Evolutionary conservation across 1,140 invertebrate species (phyloP).

Genomic region (Dendroctonus ponderosae): DNA sequence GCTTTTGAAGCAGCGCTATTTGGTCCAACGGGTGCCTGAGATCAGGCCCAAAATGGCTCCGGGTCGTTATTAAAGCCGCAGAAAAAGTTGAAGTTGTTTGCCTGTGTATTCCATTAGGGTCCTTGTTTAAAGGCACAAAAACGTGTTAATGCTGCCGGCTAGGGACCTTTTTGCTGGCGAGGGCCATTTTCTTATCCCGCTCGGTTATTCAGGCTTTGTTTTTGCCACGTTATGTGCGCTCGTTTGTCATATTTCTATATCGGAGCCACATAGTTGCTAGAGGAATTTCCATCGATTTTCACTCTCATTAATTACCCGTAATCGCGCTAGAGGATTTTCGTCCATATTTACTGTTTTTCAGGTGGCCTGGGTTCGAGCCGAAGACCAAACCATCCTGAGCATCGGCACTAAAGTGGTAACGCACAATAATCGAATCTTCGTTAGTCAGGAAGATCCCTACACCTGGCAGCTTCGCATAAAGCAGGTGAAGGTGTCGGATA

Average conservation of each 20-base stretch:
- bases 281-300: no score
- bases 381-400: slow-evolving; percentile 61
- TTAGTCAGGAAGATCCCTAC: slow-evolving; percentile 55
- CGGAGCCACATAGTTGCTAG: background rate
- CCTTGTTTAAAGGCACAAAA: slow-evolving; percentile 14
- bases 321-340: no score
- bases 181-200: slow-evolving; percentile 9
- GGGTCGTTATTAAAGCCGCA: slow-evolving; percentile 13
- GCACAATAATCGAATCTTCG: slow-evolving; percentile 57
- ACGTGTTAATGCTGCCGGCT: slow-evolving; percentile 14
- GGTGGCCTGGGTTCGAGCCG: slow-evolving; percentile 59
- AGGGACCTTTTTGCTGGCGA: slow-evolving; percentile 12
- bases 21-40: background rate
- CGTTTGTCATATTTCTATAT: slow-evolving; percentile 5
- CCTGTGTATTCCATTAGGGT: slow-evolving; percentile 19
- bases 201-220: background rate
- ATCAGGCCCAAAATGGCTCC: background rate
- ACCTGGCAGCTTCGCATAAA: slow-evolving; percentile 67
- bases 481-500: slow-evolving; percentile 62
- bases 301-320: no score
- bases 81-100: slow-evolving; percentile 13
- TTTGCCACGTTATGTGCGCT: background rate
- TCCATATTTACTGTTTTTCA: slow-evolving; percentile 33
- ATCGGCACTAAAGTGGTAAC: slow-evolving; percentile 62
- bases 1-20: background rate